phyloP scores from a whole-genome alignment of 1,140 invertebrate species.

The Oryctes rhinoceros region DNA sequence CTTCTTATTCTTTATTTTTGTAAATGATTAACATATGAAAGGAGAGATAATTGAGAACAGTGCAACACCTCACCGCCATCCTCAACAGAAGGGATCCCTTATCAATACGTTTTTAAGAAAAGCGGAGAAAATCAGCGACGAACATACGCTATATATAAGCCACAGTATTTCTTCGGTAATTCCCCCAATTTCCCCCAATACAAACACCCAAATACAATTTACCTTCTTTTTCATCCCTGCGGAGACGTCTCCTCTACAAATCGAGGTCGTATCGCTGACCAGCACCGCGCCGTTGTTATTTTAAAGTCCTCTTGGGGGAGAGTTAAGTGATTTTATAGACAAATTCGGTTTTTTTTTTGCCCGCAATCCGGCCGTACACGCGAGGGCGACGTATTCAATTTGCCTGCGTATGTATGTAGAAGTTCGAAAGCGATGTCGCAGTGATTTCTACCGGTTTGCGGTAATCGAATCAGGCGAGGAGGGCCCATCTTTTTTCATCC shows the following conservation, averaged over 20 bases:
- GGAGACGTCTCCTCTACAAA: neutral
- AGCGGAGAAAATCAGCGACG: too few relatives aligned
- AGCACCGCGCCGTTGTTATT: neutral
- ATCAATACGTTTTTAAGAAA: too few relatives aligned
- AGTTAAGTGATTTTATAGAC: conserved; percentile 26
- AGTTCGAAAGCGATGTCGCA: neutral
- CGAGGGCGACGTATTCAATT: neutral
- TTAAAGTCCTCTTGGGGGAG: conserved; percentile 24
- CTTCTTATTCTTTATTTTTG: too few relatives aligned
- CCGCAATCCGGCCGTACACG: neutral
- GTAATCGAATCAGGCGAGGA: conserved; percentile 8
- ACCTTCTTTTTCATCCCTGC: conserved; percentile 9
- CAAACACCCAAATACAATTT: too few relatives aligned
- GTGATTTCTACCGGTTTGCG: conserved; percentile 12
- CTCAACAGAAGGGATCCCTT: too few relatives aligned
- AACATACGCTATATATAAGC: too few relatives aligned
- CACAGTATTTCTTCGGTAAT: too few relatives aligned
- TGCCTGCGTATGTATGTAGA: neutral
- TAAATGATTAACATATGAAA: too few relatives aligned
- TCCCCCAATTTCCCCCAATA: too few relatives aligned
- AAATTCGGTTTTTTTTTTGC: conserved; percentile 7
- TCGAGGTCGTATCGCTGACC: neutral
- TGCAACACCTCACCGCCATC: too few relatives aligned
- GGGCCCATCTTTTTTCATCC: neutral
- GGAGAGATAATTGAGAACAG: too few relatives aligned